phyloP scores from a whole-genome alignment of 1,140 invertebrate genomes.

The Pachyrhynchus sulphureomaculatus region DNA sequence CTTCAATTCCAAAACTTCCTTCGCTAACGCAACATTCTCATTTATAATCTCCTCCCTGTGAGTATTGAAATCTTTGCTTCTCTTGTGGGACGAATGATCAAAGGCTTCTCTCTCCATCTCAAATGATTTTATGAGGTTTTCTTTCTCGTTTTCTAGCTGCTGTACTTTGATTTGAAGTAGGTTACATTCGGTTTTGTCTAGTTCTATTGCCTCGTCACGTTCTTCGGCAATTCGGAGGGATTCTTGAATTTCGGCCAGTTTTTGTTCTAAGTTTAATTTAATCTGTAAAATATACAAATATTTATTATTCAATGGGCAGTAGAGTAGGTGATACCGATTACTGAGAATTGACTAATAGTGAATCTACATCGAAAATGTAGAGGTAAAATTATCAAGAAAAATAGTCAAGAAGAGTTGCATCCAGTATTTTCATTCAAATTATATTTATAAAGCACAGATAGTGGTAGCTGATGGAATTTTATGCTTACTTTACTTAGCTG shows the following conservation, averaged over 20 bases:
- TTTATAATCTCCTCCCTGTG: constrained; percentile 17
- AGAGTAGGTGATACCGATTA: neutral
- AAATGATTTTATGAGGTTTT: constrained; percentile 22
- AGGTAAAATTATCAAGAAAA: too few species aligned
- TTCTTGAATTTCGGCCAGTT: constrained; percentile 22
- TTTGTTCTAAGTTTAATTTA: constrained; percentile 31
- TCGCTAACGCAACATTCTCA: constrained; percentile 26
- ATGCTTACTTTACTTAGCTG: constrained; percentile 14
- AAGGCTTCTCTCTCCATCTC: constrained; percentile 27
- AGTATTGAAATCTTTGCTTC: constrained; percentile 6
- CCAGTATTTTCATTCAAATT: too few species aligned
- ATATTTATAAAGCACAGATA: too few species aligned
- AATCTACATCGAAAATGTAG: too few species aligned
- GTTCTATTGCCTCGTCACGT: constrained; percentile 28
- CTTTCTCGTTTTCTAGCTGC: constrained; percentile 34
- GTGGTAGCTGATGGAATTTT: too few species aligned
- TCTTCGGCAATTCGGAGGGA: constrained; percentile 30
- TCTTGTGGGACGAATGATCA: constrained; percentile 21
- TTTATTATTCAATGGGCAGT: neutral
- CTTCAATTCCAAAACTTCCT: constrained; percentile 28
- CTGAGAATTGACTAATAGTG: neutral
- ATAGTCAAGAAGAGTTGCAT: too few species aligned
- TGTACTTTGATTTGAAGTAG: constrained; percentile 32
- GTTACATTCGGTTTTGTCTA: constrained; percentile 26
- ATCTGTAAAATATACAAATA: neutral